Conservation (phyloP, 2,888 invertebrate genomes). For the Meliscaeva auricollis region DNA sequence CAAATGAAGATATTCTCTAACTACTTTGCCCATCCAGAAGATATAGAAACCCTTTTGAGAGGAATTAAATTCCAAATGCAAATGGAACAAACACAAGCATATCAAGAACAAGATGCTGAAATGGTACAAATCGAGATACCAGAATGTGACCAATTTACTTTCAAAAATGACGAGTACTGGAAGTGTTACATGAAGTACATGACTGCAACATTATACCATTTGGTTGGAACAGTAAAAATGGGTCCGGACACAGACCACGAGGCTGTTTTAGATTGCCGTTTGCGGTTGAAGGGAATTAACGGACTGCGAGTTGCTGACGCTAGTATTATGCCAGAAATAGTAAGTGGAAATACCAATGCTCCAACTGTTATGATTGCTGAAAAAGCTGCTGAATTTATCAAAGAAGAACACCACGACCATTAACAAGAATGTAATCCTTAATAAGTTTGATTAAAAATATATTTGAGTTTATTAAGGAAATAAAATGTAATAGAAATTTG, state of each 20-base stretch:
- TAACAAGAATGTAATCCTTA: not conserved
- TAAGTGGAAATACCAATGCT: conserved; percentile 92
- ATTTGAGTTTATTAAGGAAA: too few relatives aligned
- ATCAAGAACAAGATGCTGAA: conserved; percentile 80
- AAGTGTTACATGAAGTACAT: conserved; percentile 88
- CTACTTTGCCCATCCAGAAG: conserved; percentile 85
- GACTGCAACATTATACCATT: conserved; percentile 88
- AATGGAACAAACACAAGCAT: conserved; percentile 83
- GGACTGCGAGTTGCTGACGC: conserved; percentile 89
- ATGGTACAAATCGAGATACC: conserved; percentile 77
- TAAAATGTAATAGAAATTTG: too few relatives aligned
- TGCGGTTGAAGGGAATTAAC: conserved; percentile 87
- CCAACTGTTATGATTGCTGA: conserved; percentile 94
- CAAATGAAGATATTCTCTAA: conserved; percentile 86
- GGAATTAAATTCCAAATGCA: conserved; percentile 80
- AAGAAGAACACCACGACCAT: conserved; percentile 78
- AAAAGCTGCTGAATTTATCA: conserved; percentile 88
- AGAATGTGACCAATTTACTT: conserved; percentile 78
- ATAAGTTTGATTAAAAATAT: too few relatives aligned
- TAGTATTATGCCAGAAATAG: conserved; percentile 90
- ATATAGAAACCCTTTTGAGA: conserved; percentile 80
- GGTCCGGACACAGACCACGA: conserved; percentile 86
- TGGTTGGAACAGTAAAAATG: conserved; percentile 89
- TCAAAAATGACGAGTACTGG: conserved; percentile 85
- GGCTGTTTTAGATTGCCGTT: conserved; percentile 88